Base-by-base conservation (phyloP, 2,888 invertebrate genomes). In the Chloroclystis v-ata region DNA sequence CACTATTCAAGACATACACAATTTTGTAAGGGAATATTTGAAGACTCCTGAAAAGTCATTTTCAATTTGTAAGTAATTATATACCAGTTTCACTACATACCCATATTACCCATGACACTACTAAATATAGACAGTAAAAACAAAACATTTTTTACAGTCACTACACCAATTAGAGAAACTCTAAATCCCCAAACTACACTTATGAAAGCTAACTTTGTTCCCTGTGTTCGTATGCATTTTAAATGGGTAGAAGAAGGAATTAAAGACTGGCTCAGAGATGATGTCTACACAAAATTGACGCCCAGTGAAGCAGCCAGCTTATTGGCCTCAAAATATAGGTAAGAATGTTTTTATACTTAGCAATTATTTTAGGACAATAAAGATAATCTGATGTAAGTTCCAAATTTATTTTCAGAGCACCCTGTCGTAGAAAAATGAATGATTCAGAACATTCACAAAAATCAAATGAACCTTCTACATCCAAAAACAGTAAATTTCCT, bases 111-210 rank as follows among this genome's bases (percentile, higher is more conserved):
- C n/a, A n/a, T n/a, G 5, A 20, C 20, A 4, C 20, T 20, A 20
- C 20, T 20, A 20, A n/a, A 4, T 20, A 20, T 20, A 4, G 20
- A 2, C 20, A 20, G 3, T 20, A 20, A n/a, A n/a, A n/a, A 20
- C 20, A 20, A 20, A 20, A 2, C 20, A 20, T 20, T 20, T 20
- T 20, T 47, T 45, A n/a, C 75, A 96, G 96, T 94, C 84, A 93
- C 93, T 28, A 92, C 95, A 10, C 97, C 97, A n/a, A 93, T 96
- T 7, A 95, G 94, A 75, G 89, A 89, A 57, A 82, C 92, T 51
- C 79, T 97, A 32, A 82, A 90, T 32, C 78, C 89, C 5, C 82
- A 89, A 43, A 86, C 87, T 58, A 90, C 91, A n/a, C 80, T 96
- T 41, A 68, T 93, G 7, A 93, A 95, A 68, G 89, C 92, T 7